A percentile compares a stretch with the other conserved stretches of the same genome.
These are phyloP conservation scores for Ianthella basta DNA, from an alignment of 37 sponge, comb jelly and placozoan genomes.

Conservation along the genomic window DNA sequence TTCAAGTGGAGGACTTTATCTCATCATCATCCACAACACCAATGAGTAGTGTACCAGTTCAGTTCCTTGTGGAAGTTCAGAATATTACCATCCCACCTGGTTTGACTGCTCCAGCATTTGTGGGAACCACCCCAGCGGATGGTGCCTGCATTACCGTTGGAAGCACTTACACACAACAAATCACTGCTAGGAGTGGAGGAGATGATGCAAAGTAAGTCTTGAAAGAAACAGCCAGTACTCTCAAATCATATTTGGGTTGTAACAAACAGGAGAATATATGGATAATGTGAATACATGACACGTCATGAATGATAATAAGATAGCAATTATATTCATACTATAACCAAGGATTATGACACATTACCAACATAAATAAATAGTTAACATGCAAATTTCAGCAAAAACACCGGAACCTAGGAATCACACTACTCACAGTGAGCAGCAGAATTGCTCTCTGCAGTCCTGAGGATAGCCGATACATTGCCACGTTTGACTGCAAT, in stretches of 20 bases:
- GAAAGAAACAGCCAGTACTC: neutral
- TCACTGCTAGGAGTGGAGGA: constrained; percentile 30
- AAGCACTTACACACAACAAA: constrained; percentile 14
- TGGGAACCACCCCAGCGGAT: constrained; percentile 26
- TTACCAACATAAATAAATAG: too few relatives aligned
- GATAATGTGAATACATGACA: too few relatives aligned
- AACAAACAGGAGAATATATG: too few relatives aligned
- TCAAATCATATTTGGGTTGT: neutral
- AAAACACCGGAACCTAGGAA: too few relatives aligned
- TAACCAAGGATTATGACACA: neutral
- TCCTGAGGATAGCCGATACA: too few relatives aligned
- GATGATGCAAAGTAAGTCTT: constrained; percentile 16
- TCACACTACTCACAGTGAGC: too few relatives aligned
- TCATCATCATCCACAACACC: neutral
- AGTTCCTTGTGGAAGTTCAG: constrained; percentile 30
- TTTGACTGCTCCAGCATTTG: neutral
- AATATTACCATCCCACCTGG: neutral
- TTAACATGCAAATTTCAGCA: too few relatives aligned
- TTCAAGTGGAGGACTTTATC: constrained; percentile 48
- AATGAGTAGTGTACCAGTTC: constrained; percentile 54
- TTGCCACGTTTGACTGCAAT: too few relatives aligned
- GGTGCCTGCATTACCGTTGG: constrained; percentile 41
- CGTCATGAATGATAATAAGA: neutral
- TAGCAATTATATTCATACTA: neutral
- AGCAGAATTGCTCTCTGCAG: too few relatives aligned